phyloP scores from a whole-genome alignment of 2,113 vertebrate species.

The Ptyas mucosa region DNA sequence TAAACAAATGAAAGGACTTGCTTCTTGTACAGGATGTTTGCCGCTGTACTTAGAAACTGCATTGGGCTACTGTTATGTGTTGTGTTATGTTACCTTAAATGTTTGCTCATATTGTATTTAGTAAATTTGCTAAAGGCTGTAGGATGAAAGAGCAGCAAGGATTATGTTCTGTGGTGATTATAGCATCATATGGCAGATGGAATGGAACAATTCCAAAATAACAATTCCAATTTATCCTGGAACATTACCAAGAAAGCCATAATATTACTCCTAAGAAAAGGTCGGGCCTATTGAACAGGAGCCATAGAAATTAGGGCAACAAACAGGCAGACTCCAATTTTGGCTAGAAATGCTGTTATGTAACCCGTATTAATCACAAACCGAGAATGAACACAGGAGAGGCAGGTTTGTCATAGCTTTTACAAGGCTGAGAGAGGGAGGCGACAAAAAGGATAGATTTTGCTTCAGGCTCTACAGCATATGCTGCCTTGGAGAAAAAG shows the following conservation, averaged over 20 bases:
- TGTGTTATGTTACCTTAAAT: background rate
- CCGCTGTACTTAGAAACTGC: constrained; percentile 1
- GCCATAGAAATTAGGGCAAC: background rate
- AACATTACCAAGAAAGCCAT: background rate
- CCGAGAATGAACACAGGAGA: background rate
- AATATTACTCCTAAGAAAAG: background rate
- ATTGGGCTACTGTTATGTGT: background rate
- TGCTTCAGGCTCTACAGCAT: background rate
- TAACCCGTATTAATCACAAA: background rate
- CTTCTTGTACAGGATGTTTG: background rate
- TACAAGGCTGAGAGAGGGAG: background rate
- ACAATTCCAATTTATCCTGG: background rate
- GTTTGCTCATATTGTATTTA: background rate
- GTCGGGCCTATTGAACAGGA: background rate
- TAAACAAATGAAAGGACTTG: constrained; percentile 2
- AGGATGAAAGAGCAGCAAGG: background rate
- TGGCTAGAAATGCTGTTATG: background rate
- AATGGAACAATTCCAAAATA: background rate
- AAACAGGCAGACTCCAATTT: background rate
- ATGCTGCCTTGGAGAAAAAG: background rate
- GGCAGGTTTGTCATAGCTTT: background rate
- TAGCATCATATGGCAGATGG: background rate
- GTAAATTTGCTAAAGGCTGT: background rate
- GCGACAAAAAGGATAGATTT: background rate
- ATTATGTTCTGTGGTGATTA: background rate